phyloP scores from a whole-genome alignment of 2,113 vertebrate genomes.

The Megaceryle torquata region DNA sequence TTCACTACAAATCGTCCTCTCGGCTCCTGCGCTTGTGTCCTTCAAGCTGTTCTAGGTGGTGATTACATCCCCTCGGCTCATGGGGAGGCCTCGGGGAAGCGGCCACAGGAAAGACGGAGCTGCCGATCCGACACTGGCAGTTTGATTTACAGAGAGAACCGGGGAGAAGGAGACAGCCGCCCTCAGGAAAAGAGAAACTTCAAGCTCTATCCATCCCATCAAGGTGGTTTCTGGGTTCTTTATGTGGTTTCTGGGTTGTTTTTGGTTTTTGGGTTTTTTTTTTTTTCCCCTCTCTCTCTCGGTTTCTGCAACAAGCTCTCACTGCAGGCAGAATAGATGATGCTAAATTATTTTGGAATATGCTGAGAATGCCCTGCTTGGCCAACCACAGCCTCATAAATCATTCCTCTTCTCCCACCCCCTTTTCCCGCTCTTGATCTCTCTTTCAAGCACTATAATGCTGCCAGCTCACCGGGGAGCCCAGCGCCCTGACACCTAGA shows the following conservation, averaged over 20 bases:
- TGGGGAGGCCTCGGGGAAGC: background rate
- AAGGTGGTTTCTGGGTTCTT: background rate
- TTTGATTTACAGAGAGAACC: slow-evolving; percentile 28
- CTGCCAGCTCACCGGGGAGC: background rate
- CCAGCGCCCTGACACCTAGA: background rate
- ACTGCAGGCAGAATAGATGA: slow-evolving; percentile 31
- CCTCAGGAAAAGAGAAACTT: slow-evolving; percentile 23
- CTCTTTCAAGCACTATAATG: slow-evolving; percentile 44
- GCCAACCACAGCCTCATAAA: slow-evolving; percentile 62
- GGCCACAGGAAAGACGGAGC: slow-evolving; percentile 1
- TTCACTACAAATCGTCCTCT: slow-evolving; percentile 50
- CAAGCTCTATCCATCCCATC: background rate
- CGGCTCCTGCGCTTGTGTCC: slow-evolving; percentile 5
- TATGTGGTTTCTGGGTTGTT: background rate
- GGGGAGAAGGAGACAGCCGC: background rate
- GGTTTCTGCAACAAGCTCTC: background rate
- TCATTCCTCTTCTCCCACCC: slow-evolving; percentile 26
- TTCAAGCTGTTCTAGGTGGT: slow-evolving; percentile 44
- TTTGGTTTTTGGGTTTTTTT: background rate
- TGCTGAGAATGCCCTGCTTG: slow-evolving; percentile 51
- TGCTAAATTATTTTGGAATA: slow-evolving; percentile 63
- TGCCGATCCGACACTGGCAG: background rate
- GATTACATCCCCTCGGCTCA: background rate
- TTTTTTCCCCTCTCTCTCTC: background rate
- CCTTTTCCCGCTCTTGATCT: slow-evolving; percentile 26